A percentile compares a stretch with the other conserved stretches of the same genome.
phyloP scores from a whole-genome alignment of 2,797 vertebrate genomes.

The Phoxinus dragarum region DNA sequence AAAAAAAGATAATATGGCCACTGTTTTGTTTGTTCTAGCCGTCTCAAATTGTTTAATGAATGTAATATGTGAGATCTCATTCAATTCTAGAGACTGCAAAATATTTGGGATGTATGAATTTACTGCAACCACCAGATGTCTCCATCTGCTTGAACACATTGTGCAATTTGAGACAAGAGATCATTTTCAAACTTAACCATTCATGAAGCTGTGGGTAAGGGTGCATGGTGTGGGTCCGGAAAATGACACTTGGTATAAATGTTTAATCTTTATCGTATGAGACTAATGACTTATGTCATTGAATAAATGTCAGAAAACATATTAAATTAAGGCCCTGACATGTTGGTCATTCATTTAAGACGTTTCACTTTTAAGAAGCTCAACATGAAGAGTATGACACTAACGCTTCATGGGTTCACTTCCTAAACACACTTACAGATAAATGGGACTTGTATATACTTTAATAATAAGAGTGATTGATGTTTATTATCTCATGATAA shows the following conservation, averaged over 20 bases:
- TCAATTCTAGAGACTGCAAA: background rate
- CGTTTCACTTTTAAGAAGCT: background rate
- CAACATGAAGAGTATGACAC: background rate
- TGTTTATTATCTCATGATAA: background rate
- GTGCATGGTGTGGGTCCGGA: background rate
- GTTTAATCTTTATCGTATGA: background rate
- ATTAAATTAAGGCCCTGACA: background rate
- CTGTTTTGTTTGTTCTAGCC: background rate
- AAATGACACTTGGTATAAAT: background rate
- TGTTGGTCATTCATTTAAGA: background rate
- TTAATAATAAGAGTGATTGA: background rate
- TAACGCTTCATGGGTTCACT: background rate
- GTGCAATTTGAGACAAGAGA: background rate
- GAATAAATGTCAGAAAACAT: background rate
- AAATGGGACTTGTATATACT: background rate
- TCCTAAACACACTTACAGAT: background rate
- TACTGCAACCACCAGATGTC: conserved; percentile 29
- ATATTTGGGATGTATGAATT: background rate
- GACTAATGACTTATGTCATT: background rate
- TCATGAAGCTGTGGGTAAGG: background rate
- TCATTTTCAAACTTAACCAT: conserved; percentile 22
- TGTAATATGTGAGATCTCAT: background rate
- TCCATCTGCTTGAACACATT: background rate
- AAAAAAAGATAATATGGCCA: conserved; percentile 36
- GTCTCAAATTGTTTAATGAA: background rate